These are phyloP conservation scores for Eulemur albifrons DNA, from an alignment of 2,797 vertebrate species.

Conservation along the genomic window DNA sequence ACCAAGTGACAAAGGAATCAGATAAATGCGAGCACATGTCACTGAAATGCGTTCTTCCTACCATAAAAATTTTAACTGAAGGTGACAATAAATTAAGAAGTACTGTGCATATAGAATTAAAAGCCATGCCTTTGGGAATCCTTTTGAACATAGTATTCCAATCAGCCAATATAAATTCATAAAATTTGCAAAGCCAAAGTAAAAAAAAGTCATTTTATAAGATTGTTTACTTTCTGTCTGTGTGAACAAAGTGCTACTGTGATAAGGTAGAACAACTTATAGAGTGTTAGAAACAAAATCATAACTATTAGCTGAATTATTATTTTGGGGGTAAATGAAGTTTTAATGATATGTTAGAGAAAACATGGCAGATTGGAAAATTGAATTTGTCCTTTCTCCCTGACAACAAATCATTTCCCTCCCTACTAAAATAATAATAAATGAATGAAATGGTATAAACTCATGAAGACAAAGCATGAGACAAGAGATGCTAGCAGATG, in stretches of 20 bases:
- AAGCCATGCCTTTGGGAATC: background rate
- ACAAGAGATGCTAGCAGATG: background rate
- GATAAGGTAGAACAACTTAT: background rate
- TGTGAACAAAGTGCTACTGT: background rate
- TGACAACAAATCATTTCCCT: background rate
- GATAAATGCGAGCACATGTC: background rate
- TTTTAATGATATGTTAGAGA: background rate
- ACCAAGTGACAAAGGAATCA: background rate
- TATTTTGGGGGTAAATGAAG: background rate
- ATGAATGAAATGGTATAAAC: background rate
- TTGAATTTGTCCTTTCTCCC: background rate
- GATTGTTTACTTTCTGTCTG: background rate
- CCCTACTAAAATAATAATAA: background rate
- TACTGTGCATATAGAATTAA: background rate
- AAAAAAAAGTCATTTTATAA: background rate
- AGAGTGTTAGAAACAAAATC: background rate
- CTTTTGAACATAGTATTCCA: background rate
- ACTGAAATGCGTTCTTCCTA: background rate
- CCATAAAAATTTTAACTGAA: background rate
- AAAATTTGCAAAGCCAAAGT: background rate
- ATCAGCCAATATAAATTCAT: background rate
- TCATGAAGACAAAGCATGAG: background rate
- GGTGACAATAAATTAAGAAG: background rate
- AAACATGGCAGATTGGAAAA: background rate
- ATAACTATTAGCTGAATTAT: background rate